Conservation (phyloP, 2,888 invertebrate species). For the Enoplolaimus lenunculus region DNA sequence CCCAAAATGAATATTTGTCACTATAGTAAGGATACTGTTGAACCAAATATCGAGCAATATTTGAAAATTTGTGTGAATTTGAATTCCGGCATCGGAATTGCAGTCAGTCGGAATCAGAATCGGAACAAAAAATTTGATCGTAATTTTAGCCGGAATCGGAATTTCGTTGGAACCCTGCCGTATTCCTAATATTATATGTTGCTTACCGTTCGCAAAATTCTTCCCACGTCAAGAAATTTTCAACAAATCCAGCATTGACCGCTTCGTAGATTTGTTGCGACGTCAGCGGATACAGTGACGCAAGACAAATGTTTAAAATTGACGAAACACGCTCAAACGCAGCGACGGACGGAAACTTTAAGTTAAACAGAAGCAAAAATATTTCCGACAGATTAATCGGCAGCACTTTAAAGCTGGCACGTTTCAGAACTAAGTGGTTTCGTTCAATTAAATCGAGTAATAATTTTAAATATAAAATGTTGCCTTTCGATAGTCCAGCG, state of each 20-base stretch:
- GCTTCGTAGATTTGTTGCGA: constrained; percentile 69
- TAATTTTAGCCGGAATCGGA: too few species aligned
- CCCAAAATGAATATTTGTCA: too few species aligned
- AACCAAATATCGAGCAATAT: too few species aligned
- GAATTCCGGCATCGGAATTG: too few species aligned
- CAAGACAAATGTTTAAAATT: constrained; percentile 73
- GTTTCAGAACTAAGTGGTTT: constrained; percentile 55
- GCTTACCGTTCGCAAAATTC: constrained; percentile 52
- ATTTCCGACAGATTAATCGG: constrained; percentile 48
- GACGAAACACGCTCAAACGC: constrained; percentile 70
- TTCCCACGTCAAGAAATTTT: constrained; percentile 68
- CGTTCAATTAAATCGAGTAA: constrained; percentile 77
- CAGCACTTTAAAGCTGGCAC: constrained; percentile 30
- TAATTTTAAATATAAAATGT: constrained; percentile 76
- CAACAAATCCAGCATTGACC: constrained; percentile 66
- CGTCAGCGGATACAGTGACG: constrained; percentile 76
- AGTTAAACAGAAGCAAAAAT: constrained; percentile 74
- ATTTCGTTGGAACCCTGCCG: too few species aligned
- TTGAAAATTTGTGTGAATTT: too few species aligned
- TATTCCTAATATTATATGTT: too few species aligned
- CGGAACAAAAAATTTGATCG: too few species aligned
- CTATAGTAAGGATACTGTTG: too few species aligned
- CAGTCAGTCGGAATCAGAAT: too few species aligned
- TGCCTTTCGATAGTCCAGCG: constrained; percentile 65
- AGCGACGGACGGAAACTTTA: constrained; percentile 69